These are phyloP conservation scores for Anas capensis DNA, from an alignment of 2,797 vertebrate genomes.

Conservation along the genomic window DNA sequence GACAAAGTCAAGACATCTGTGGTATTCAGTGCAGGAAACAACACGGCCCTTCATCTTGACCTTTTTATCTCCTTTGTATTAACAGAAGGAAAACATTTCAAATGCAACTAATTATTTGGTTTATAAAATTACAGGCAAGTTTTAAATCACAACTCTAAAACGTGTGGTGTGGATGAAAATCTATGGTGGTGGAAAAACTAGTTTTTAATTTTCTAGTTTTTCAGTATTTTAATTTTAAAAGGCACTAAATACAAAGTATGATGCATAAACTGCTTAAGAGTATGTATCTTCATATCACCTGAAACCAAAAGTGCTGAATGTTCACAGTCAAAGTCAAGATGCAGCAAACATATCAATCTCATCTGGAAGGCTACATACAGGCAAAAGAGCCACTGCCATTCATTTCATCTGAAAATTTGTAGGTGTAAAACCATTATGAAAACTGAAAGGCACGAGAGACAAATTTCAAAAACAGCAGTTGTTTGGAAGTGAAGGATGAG, in stretches of 20 bases:
- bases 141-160: background rate
- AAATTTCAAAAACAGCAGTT: background rate
- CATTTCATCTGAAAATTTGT: background rate
- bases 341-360: background rate
- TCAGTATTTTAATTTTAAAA: background rate
- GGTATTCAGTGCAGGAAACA: background rate
- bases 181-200: background rate
- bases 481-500: background rate
- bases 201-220: background rate
- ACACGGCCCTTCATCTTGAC: background rate
- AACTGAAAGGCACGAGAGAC: background rate
- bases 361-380: background rate
- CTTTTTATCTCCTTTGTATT: background rate
- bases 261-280: background rate
- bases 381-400: background rate
- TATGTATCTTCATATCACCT: background rate
- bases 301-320: background rate
- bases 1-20: background rate
- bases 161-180: background rate
- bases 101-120: background rate
- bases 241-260: background rate
- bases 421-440: background rate
- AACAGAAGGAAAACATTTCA: background rate
- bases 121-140: background rate
- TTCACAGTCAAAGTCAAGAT: background rate